These are phyloP conservation scores for Cathartes aura DNA, from an alignment of 2,113 vertebrate species.

Conservation along the genomic window DNA sequence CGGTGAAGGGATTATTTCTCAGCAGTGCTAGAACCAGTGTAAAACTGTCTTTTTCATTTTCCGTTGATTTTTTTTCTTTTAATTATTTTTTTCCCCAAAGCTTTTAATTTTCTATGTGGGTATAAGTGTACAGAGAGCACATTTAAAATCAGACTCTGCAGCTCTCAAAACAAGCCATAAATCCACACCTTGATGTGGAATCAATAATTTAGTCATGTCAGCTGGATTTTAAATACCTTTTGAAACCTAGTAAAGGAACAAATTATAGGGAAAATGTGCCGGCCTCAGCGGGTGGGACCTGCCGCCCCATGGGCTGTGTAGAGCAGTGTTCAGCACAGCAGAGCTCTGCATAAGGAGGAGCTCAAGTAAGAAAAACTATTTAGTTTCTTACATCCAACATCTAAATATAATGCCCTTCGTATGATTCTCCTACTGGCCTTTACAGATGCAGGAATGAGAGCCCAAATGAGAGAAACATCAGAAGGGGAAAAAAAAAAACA, in stretches of 20 bases:
- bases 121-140: not conserved
- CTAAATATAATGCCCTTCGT: not conserved
- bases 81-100: not conserved
- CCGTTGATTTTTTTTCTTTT: not conserved
- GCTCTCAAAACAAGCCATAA: not conserved
- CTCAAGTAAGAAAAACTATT: not conserved
- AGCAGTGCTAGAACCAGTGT: not conserved
- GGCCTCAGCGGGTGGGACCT: conserved; percentile 8
- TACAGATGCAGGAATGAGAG: not conserved
- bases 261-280: not conserved
- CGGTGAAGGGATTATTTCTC: not conserved
- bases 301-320: not conserved
- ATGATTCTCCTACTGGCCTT: not conserved
- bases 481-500: not conserved
- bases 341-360: not conserved
- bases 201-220: not conserved
- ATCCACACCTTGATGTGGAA: not conserved
- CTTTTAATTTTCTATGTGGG: not conserved
- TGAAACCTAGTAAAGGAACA: not conserved
- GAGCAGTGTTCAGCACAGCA: not conserved
- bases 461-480: not conserved
- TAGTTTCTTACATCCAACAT: not conserved
- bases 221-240: conserved; percentile 3
- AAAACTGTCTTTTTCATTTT: not conserved
- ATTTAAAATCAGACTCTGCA: not conserved